Base-by-base conservation (phyloP, 2,888 invertebrate species). In the Acronicta psi region DNA sequence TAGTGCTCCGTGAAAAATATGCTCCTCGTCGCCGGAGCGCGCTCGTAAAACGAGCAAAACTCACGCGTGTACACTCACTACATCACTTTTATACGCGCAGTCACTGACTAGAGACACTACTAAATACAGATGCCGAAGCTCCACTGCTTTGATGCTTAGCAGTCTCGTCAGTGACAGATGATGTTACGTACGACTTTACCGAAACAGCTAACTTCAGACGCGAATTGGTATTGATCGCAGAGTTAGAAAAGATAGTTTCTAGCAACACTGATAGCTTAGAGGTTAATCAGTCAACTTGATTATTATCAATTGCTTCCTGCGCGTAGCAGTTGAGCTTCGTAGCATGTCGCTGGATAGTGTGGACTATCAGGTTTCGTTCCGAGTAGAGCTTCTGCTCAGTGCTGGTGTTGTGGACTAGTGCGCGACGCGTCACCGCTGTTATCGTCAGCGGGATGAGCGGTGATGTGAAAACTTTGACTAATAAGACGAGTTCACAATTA, bases 1-100 rank as follows among this genome's bases (percentile, higher is more conserved):
- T 60, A 60, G 60, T 59, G 59, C 20, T 44, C 59, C 25, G 38
- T 59, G 52, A 36, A 14, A 41, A 14, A 41, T 20, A 45, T 41
- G 60, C 52, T 41, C 17, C 14, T 9, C 23, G 8, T 9, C 23
- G 8, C 34, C 34, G 11, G 23, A 43, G 20, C 37, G 14, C 23
- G 23, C 16, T 57, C 49, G 18, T 34, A 38, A 36, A 23, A 34
- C 41, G 17, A 49, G 37, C 31, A 47, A 42, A 42, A 42, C 23
- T 9, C 31, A 13, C 29, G 23, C 16, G 43, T 59, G 5, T 58
- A 18, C 17, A 14, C 18, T 13, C 29, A 34, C 60, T 52, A 14
- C 20, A 45, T 46, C 60, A 45, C 36, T 41, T 36, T 20, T 45
- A 45, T 14, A 31, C 7, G 18, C 31, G 49, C 14, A 23, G 13